Percentiles rank a stretch among this genome's conserved stretches.
Conservation (phyloP, 2,113 vertebrate species). For the Sphyrna mokarran region DNA sequence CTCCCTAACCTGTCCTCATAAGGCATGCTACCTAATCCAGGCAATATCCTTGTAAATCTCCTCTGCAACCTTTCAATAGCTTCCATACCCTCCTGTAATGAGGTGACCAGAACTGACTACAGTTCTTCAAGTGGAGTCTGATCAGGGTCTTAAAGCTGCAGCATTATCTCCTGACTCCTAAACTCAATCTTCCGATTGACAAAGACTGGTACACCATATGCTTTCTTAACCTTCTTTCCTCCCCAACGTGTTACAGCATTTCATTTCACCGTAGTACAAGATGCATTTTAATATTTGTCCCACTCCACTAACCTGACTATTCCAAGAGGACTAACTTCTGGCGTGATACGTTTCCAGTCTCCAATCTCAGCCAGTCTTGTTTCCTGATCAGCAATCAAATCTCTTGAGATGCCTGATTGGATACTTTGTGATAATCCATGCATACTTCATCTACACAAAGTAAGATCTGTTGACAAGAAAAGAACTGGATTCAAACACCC, state of each 20-base stretch:
- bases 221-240: not conserved
- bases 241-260: not conserved
- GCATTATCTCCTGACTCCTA: too few species aligned
- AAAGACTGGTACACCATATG: too few species aligned
- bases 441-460: not conserved
- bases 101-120: too few species aligned
- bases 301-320: not conserved
- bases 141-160: too few species aligned
- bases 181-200: too few species aligned
- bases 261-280: not conserved
- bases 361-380: not conserved
- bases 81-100: too few species aligned
- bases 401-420: not conserved
- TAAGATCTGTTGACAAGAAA: not conserved
- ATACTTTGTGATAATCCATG: not conserved
- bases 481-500: not conserved
- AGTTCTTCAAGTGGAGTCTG: too few species aligned
- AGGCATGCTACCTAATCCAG: too few species aligned
- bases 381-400: not conserved
- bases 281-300: not conserved
- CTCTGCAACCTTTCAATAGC: too few species aligned
- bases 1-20: too few species aligned
- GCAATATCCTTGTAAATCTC: too few species aligned
- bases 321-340: not conserved
- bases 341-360: not conserved